A percentile compares a stretch with the other conserved stretches of the same genome.
Conservation (phyloP, 2,113 vertebrate genomes). For the Plotosus lineatus region DNA sequence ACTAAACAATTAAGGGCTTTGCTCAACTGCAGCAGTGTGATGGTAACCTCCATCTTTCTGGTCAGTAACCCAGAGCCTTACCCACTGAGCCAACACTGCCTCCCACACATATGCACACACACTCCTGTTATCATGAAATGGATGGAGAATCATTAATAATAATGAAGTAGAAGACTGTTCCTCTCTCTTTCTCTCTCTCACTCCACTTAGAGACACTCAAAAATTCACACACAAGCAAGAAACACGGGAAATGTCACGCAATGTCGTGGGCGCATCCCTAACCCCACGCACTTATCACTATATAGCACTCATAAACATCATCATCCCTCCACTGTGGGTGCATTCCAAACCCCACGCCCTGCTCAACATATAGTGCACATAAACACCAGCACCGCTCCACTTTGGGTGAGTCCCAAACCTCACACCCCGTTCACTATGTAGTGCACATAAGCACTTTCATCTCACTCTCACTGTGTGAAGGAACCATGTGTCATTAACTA, state of each 20-base stretch:
- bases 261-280: background rate
- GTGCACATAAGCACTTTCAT: too few relatives aligned
- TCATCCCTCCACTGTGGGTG: background rate
- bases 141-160: conserved; percentile 23
- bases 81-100: too few relatives aligned
- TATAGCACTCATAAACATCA: background rate
- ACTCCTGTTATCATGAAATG: background rate
- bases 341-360: background rate
- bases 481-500: background rate
- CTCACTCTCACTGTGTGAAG: too few relatives aligned
- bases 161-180: conserved; percentile 4
- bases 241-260: conserved; percentile 13
- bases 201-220: conserved; percentile 30
- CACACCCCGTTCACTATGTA: background rate
- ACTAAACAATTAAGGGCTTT: too few relatives aligned
- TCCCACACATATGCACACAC: background rate
- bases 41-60: too few relatives aligned
- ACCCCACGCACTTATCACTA: background rate
- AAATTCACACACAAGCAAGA: conserved; percentile 16
- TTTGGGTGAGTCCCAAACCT: background rate
- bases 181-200: background rate
- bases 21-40: too few relatives aligned
- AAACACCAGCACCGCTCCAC: background rate
- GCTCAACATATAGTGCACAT: background rate
- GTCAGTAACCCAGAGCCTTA: too few relatives aligned